These are phyloP conservation scores for Synergus gifuensis DNA, from an alignment of 2,888 invertebrate genomes.

Conservation along the genomic window DNA sequence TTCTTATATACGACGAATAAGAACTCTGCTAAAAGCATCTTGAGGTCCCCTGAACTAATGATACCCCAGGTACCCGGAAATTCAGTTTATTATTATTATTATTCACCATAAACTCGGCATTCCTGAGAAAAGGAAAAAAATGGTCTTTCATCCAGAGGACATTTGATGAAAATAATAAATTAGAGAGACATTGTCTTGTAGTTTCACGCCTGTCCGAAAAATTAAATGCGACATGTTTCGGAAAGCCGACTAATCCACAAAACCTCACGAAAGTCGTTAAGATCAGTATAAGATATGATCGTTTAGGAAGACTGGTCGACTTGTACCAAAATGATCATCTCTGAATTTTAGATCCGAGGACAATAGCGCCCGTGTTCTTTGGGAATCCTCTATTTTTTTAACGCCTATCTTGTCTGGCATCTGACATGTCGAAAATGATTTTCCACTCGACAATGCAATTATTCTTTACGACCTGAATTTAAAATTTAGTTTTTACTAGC, in stretches of 20 bases:
- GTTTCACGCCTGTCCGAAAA: slow-evolving; percentile 40
- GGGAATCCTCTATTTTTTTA: slow-evolving; percentile 58
- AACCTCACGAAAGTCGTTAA: slow-evolving; percentile 56
- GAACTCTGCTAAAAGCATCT: slow-evolving; percentile 28
- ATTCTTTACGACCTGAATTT: background rate
- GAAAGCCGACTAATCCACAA: slow-evolving; percentile 61
- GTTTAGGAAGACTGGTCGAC: slow-evolving; percentile 15
- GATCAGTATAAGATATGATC: slow-evolving; percentile 64
- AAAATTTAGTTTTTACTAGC: background rate
- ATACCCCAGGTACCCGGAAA: slow-evolving; percentile 19
- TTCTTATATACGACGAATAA: slow-evolving; percentile 54
- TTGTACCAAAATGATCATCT: slow-evolving; percentile 58
- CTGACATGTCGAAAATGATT: slow-evolving; percentile 54
- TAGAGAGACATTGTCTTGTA: background rate
- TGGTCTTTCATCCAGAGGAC: background rate
- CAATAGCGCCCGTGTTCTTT: slow-evolving; percentile 58
- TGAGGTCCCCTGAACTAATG: background rate
- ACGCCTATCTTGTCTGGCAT: slow-evolving; percentile 68
- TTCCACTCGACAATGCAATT: slow-evolving; percentile 42
- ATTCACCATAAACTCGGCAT: slow-evolving; percentile 42
- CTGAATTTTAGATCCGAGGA: slow-evolving; percentile 37
- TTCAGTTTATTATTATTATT: background rate
- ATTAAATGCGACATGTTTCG: slow-evolving; percentile 51
- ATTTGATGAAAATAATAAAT: background rate
- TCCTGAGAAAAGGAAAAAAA: background rate